A percentile compares a stretch with the other conserved stretches of the same genome.
Evolutionary conservation across 2,888 invertebrate species (phyloP).

Genomic region (Erynnis tages): DNA sequence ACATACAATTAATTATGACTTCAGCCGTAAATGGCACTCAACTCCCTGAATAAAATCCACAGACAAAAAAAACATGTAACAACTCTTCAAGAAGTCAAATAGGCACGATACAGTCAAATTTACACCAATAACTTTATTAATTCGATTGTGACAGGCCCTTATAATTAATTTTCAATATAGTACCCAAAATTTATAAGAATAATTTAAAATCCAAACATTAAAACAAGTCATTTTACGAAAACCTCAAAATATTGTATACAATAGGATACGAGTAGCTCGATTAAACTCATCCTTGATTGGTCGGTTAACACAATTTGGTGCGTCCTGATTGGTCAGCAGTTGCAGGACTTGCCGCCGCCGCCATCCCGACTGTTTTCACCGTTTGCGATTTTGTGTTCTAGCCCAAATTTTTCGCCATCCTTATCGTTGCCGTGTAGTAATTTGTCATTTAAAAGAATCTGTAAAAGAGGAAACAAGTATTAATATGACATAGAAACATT

Average conservation of each 20-base stretch:
- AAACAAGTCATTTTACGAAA: constrained; percentile 8
- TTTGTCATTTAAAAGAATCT: constrained; percentile 91
- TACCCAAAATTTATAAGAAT: constrained; percentile 8
- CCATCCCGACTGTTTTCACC: constrained; percentile 68
- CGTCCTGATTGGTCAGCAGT: constrained; percentile 78
- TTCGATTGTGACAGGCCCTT: constrained; percentile 40
- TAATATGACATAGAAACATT: too few species aligned
- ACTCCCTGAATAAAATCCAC: constrained; percentile 40
- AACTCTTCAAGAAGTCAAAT: constrained; percentile 29
- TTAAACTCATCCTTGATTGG: constrained; percentile 23
- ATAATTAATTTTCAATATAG: constrained; percentile 16
- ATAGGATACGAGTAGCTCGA: constrained; percentile 9
- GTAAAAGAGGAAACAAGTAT: constrained; percentile 36
- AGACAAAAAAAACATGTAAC: constrained; percentile 29
- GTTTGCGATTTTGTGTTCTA: constrained; percentile 81
- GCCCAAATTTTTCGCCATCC: constrained; percentile 86
- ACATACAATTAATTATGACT: constrained; percentile 52
- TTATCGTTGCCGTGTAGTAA: constrained; percentile 86
- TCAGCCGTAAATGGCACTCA: constrained; percentile 59
- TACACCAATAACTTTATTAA: constrained; percentile 42
- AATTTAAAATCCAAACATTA: constrained; percentile 25
- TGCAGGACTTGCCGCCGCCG: constrained; percentile 75
- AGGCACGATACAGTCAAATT: constrained; percentile 30
- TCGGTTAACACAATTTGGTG: constrained; percentile 17
- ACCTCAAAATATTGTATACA: constrained; percentile 15